A percentile compares a stretch with the other conserved stretches of the same genome.
phyloP scores from a whole-genome alignment of 2,113 vertebrate genomes.

The Pao palembangensis region DNA sequence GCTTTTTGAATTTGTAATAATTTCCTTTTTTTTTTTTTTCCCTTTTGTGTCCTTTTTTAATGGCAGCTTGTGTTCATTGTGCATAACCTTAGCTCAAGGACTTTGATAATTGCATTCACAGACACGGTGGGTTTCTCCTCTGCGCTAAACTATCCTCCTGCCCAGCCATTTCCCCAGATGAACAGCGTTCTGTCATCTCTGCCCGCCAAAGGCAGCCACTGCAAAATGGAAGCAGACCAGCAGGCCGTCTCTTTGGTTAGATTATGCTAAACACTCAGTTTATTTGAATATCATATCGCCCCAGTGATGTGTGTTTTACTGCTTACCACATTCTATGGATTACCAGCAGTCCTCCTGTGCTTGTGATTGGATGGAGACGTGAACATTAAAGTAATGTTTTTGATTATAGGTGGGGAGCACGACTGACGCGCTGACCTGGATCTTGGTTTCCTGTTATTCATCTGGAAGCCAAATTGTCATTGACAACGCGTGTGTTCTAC shows the following conservation, averaged over 20 bases:
- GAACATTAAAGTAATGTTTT: conserved; percentile 1
- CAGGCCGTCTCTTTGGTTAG: conserved; percentile 29
- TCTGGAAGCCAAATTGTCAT: conserved; percentile 21
- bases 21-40: neutral
- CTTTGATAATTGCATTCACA: conserved; percentile 62
- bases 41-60: neutral
- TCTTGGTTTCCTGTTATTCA: conserved; percentile 52
- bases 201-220: conserved; percentile 41
- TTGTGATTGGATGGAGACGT: neutral
- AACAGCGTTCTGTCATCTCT: conserved; percentile 57
- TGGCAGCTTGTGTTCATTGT: conserved; percentile 5
- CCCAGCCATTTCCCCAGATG: conserved; percentile 50
- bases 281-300: conserved; percentile 6
- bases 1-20: neutral
- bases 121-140: conserved; percentile 40
- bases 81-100: conserved; percentile 32
- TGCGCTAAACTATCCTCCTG: conserved; percentile 44
- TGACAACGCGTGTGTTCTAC: conserved; percentile 42
- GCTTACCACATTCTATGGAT: neutral
- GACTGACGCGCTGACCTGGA: conserved; percentile 13
- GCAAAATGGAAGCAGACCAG: conserved; percentile 41
- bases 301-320: conserved; percentile 10
- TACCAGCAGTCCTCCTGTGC: conserved; percentile 6
- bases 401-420: neutral
- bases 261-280: conserved; percentile 37